Conservation (phyloP, 2,888 invertebrate species). For the Drosophila niveifrons region DNA sequence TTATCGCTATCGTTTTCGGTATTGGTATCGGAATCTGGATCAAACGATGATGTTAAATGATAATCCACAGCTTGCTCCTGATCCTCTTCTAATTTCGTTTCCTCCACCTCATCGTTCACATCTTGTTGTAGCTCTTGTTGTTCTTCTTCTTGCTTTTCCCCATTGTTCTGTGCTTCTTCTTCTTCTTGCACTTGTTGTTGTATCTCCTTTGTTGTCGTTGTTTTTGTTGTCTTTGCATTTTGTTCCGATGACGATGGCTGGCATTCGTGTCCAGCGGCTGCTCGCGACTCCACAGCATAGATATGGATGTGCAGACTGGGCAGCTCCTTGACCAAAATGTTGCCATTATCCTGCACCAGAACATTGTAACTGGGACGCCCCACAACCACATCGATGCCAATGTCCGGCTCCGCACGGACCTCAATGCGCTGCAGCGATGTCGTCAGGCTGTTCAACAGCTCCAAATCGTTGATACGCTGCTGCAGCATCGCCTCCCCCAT, state of each 20-base stretch:
- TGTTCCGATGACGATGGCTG: background rate
- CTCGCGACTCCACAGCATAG: conserved; percentile 5
- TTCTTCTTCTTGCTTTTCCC: background rate
- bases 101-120: background rate
- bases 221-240: background rate
- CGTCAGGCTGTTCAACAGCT: conserved; percentile 40
- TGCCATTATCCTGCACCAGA: conserved; percentile 40
- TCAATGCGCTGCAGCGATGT: conserved; percentile 53
- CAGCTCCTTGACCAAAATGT: conserved; percentile 45
- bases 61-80: background rate
- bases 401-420: conserved; percentile 24
- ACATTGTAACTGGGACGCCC: conserved; percentile 49
- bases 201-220: background rate
- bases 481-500: conserved; percentile 39
- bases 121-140: background rate
- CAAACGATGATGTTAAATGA: background rate
- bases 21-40: no score
- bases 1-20: no score
- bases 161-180: background rate
- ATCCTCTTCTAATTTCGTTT: background rate
- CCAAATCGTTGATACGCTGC: conserved; percentile 49
- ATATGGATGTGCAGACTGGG: conserved; percentile 40
- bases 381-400: conserved; percentile 34
- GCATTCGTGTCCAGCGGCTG: conserved; percentile 43
- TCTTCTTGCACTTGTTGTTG: background rate